Percentiles rank a stretch among this genome's conserved stretches.
Evolutionary conservation across 2,888 invertebrate genomes (phyloP).

Genomic region (Heteromurus nitidus): DNA sequence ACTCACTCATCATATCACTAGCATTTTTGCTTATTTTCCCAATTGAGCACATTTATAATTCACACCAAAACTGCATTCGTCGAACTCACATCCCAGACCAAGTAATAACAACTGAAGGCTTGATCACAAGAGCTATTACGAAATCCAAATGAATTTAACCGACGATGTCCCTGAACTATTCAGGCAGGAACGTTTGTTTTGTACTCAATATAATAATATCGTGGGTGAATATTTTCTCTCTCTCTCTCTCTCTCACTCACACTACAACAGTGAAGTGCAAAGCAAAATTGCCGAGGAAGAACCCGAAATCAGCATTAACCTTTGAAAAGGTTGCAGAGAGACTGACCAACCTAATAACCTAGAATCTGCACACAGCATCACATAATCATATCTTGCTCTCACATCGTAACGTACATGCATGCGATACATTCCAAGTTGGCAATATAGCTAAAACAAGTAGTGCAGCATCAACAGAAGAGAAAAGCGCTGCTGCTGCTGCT

Average conservation of each 20-base stretch:
- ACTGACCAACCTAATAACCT: slow-evolving; percentile 73
- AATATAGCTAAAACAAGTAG: slow-evolving; percentile 51
- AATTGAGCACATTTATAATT: no score
- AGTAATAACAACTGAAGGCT: neutral
- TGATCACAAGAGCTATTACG: slow-evolving; percentile 28
- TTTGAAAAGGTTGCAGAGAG: slow-evolving; percentile 70
- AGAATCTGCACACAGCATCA: slow-evolving; percentile 70
- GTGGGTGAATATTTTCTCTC: slow-evolving; percentile 50
- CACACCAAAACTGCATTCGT: no score
- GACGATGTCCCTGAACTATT: slow-evolving; percentile 63
- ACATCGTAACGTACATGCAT: slow-evolving; percentile 56
- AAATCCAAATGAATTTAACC: slow-evolving; percentile 48
- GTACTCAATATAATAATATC: slow-evolving; percentile 44
- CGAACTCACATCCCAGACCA: slow-evolving; percentile 6
- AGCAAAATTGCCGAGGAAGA: slow-evolving; percentile 60
- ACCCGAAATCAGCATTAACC: slow-evolving; percentile 69
- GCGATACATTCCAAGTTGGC: slow-evolving; percentile 42
- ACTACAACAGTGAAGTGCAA: slow-evolving; percentile 11
- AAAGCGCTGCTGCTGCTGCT: slow-evolving; percentile 54
- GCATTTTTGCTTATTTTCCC: no score
- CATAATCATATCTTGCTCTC: slow-evolving; percentile 67
- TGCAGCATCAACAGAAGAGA: slow-evolving; percentile 51
- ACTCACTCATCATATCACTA: no score
- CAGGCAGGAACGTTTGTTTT: slow-evolving; percentile 42
- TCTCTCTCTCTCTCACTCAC: slow-evolving; percentile 25